Percentiles rank a stretch among this genome's conserved stretches.
Conservation (phyloP, 2,113 vertebrate species). For the Scopus umbretta region DNA sequence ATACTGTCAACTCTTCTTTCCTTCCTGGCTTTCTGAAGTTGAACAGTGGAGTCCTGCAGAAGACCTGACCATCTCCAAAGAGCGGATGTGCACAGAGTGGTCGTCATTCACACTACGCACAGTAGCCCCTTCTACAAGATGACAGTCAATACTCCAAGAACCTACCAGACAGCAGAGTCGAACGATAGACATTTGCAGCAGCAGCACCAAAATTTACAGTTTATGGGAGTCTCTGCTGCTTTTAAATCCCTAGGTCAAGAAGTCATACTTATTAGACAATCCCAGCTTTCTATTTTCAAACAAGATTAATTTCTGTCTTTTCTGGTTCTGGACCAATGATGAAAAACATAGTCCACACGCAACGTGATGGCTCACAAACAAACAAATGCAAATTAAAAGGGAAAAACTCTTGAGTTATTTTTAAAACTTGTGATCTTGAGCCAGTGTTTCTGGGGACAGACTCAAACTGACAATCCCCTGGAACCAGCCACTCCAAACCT, state of each 20-base stretch:
- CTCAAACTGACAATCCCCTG: not conserved
- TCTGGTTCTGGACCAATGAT: not conserved
- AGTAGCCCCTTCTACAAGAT: not conserved
- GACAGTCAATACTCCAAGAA: not conserved
- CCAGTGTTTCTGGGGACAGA: constrained; percentile 13
- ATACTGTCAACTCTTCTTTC: not conserved
- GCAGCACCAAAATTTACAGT: not conserved
- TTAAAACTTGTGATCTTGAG: constrained; percentile 46
- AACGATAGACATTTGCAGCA: not conserved
- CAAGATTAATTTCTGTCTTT: not conserved
- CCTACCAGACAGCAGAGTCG: not conserved
- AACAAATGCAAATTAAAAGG: constrained; percentile 22
- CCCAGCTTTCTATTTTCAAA: not conserved
- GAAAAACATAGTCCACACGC: not conserved
- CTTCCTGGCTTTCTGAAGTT: not conserved
- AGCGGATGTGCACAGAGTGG: not conserved
- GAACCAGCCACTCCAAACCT: not conserved
- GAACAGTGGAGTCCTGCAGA: not conserved
- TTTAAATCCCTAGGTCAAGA: not conserved
- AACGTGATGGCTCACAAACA: not conserved
- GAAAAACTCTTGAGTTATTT: not conserved
- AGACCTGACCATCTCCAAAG: not conserved
- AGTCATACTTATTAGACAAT: not conserved
- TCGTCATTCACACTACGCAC: not conserved
- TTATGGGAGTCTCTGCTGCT: not conserved